phyloP scores from a whole-genome alignment of 2,797 vertebrate genomes.

The Moxostoma hubbsi region DNA sequence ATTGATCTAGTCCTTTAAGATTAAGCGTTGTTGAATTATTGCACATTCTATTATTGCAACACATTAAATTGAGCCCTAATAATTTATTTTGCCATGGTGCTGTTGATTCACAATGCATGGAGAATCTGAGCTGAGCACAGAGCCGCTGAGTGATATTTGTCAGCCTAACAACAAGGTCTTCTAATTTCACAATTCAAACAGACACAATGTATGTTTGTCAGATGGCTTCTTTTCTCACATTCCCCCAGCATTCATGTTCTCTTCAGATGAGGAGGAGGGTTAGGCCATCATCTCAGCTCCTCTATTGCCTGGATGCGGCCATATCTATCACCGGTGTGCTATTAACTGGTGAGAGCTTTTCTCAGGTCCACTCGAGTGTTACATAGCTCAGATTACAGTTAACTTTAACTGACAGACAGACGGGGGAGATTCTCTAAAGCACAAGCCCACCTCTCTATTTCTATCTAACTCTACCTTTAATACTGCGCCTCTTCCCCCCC shows the following conservation, averaged over 20 bases:
- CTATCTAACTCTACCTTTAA: conserved; percentile 49
- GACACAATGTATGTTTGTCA: conserved; percentile 36
- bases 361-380: conserved; percentile 61
- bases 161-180: conserved; percentile 44
- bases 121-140: conserved; percentile 57
- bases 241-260: conserved; percentile 22
- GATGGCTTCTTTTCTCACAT: conserved; percentile 3
- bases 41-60: no score
- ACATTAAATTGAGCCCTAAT: no score
- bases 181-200: conserved; percentile 61
- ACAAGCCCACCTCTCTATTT: conserved; percentile 54
- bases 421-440: conserved; percentile 58
- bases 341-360: conserved; percentile 62
- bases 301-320: conserved; percentile 26
- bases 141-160: conserved; percentile 57
- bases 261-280: conserved; percentile 47
- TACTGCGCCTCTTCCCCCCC: conserved; percentile 42
- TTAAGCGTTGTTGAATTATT: no score
- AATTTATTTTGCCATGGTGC: no score
- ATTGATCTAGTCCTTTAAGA: no score
- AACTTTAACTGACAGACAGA: conserved; percentile 67
- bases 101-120: no score
- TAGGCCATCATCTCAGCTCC: conserved; percentile 50
- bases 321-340: conserved; percentile 57
- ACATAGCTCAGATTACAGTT: conserved; percentile 65